Evolutionary conservation across 2,888 invertebrate species (phyloP), one percentile per base, ranked within the genome.

Genomic region (Halocaridina rubra): DNA sequence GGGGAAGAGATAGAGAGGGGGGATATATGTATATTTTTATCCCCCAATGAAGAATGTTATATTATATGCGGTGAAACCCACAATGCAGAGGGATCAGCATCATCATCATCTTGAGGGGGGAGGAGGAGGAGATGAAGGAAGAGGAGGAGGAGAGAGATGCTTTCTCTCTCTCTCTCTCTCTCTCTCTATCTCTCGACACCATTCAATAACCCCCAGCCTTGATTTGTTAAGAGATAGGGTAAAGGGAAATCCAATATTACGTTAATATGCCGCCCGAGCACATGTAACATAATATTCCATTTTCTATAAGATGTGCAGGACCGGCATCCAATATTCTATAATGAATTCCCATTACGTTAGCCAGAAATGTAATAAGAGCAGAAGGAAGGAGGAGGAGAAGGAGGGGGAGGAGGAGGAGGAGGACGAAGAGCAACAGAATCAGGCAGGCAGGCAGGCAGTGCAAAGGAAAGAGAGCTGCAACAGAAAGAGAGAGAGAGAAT

Each of bases 161-260:
- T 4, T 19, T 53, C 53, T 53, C 53, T 53, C 53, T 53, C 53
- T 53, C 53, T 53, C 10, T 53, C 53, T 53, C 8, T 53, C 53
- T 19, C 4, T 53, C 53, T 53, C n/a, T 19, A 16, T 53, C 53
- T 53, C 53, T 5, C 53, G 0, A 3, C 53, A 53, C 53, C 53
- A 53, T 53, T 53, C 80, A 80, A 80, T 80, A 72, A 57, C 33
- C 59, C n/a, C 80, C 72, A 71, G 33, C 72, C 80, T 80, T 80
- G 80, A 80, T 80, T 80, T 80, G 80, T 80, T 80, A 80, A 80
- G 80, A 71, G 80, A 80, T 80, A 80, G 80, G 59, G 72, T 72
- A 72, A 80, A 80, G 80, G 80, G 80, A 72, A 46, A 80, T 80
- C 80, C 80, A 80, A 80, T 80, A 80, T 80, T 80, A 80, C 72